Base-by-base conservation (phyloP, 2,888 invertebrate genomes). In the Dexiosoma caninum region DNA sequence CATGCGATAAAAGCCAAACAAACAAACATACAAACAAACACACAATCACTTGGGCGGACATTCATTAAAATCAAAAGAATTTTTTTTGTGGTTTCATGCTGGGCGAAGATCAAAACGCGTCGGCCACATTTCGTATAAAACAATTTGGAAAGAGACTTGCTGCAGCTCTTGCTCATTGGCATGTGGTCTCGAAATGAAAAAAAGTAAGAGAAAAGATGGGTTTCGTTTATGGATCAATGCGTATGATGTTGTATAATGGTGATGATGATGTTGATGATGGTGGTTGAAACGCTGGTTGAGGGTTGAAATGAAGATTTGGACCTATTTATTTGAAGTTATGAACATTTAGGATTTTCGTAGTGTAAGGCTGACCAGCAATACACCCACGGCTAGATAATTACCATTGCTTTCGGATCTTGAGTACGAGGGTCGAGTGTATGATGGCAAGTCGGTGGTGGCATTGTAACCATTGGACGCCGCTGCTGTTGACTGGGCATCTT, bases 381-480 rank as follows among this genome's bases (percentile, higher is more conserved):
- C 88, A 85, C 88, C 88, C 80, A 88, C 86, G 46, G 88, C 88
- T 81, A 88, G 85, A 88, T 88, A 88, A 88, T 88, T 88, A 88
- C 88, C 88, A 85, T 88, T 88, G 88, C 88, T 88, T 86, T 89
- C 89, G 85, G 89, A 88, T 66, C 89, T 88, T 66, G 89, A 86
- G 83, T 88, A 89, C 60, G 87, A 87, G 82, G 88, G 88, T 53
- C 88, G 85, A 32, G 88, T 88, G 57, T 88, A 88, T 44, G 88
- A 86, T 67, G 89, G 86, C 84, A 89, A 82, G 37, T 89, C 89
- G 57, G 85, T 85, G 71, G 86, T 81, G 75, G 88, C 87, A 75
- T 85, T 88, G 70, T 85, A 86, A 23, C 85, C 88, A 21, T 89
- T 88, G 19, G 89, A 88, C 55, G 88, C 77, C 21, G 81, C 81